Evolutionary conservation across 2,113 vertebrate genomes (phyloP), one percentile per base, ranked within the genome.

Genomic region (Nothobranchius kuhntae): DNA sequence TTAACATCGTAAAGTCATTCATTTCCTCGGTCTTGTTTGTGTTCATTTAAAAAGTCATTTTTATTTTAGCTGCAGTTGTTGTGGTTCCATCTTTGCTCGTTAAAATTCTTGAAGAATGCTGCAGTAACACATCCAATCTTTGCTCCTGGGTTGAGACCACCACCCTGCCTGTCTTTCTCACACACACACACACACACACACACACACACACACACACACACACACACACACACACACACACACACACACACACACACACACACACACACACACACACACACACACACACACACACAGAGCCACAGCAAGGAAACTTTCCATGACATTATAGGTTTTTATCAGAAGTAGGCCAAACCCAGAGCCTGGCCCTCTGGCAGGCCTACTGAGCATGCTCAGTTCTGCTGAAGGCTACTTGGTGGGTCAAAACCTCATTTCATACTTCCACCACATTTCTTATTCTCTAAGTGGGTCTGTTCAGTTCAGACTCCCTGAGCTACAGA

Each of bases 281-380:
- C 50, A 57, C 42, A 65, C 51, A 65, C 65, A 57, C 58, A 30
- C 62, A 6, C 53, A 46, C 51, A 52, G 57, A 44, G 61, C 9
- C 53, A 42, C 51, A 42, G 54, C 66, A 65, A 61, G 59, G 66
- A 66, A 65, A 84, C 75, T 85, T 86, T 84, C 78, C 58, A 71
- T 86, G 78, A 80, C 75, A 79, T 82, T 87, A 83, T 83, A 82
- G 86, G 77, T 76, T 84, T 30, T 86, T 68, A 86, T 81, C 77
- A 86, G 77, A 91, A 87, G 73, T 89, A 84, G 87, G 89, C 70
- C 88, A 87, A 71, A 85, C 82, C 80, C 70, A 75, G 48, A 84
- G 75, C 48, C 52, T 60, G 65, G 73, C 74, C 78, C 81, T 68
- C 59, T 84, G 84, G 75, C 81, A 57, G 67, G 47, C 59, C 62